Evolutionary conservation across 2,113 vertebrate genomes (phyloP).

Genomic region (Oxyruncus cristatus): DNA sequence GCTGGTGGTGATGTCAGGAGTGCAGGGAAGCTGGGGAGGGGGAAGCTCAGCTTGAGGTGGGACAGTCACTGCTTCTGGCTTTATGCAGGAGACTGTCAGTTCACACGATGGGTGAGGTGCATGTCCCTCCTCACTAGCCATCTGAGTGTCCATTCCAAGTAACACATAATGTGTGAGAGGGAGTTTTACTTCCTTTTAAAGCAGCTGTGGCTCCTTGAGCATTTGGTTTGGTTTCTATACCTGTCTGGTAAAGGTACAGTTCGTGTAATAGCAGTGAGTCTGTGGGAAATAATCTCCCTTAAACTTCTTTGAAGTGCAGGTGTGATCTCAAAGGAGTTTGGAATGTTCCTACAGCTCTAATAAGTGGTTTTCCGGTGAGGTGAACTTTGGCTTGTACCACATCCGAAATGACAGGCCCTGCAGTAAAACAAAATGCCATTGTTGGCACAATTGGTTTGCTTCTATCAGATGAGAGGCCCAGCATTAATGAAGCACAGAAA

Average conservation of each 20-base stretch:
- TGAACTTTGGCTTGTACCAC: neutral
- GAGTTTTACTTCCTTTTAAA: neutral
- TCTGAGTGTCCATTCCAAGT: neutral
- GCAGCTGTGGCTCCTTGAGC: neutral
- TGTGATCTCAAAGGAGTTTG: neutral
- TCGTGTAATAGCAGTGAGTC: neutral
- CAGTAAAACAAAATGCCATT: neutral
- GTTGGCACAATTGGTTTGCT: slow-evolving; percentile 5
- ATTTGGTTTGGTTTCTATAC: neutral
- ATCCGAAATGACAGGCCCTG: neutral
- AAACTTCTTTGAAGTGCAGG: neutral
- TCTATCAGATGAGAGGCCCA: neutral
- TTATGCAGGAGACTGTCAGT: neutral
- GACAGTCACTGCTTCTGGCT: neutral
- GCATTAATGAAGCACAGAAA: slow-evolving; percentile 10
- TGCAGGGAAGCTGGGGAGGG: neutral
- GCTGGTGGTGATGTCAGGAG: neutral
- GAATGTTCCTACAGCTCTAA: neutral
- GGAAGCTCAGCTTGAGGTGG: neutral
- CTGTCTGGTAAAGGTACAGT: neutral
- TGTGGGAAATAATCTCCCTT: neutral
- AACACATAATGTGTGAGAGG: neutral
- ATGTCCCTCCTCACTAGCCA: neutral
- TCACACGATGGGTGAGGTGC: neutral
- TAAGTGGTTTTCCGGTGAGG: neutral